Evolutionary conservation across 2,797 vertebrate species (phyloP).

Genomic region (Acrossocheilus wenchowensis): DNA sequence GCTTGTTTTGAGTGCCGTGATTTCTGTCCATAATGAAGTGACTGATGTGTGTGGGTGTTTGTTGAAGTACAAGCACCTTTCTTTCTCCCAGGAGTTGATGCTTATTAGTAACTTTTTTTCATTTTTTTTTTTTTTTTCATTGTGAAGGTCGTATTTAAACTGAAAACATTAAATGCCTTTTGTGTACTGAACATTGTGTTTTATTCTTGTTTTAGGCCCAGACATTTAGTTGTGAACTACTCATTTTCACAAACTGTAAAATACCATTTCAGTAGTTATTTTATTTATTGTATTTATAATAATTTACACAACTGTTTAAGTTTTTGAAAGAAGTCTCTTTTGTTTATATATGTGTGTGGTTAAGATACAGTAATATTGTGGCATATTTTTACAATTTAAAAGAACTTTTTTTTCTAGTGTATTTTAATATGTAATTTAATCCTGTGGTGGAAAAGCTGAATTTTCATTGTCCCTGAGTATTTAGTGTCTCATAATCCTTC

Average conservation of each 20-base stretch:
- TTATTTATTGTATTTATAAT: not conserved
- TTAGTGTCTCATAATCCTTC: not conserved
- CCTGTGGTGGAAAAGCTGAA: no score
- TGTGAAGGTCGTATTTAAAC: not conserved
- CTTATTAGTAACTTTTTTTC: not conserved
- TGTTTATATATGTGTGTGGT: not conserved
- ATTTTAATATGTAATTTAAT: no score
- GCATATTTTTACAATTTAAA: no score
- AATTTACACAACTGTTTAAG: not conserved
- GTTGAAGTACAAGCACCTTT: not conserved
- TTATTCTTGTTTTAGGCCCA: not conserved
- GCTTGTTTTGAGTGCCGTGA: constrained; percentile 33
- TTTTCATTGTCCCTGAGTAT: not conserved
- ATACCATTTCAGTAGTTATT: not conserved
- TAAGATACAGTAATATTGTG: not conserved
- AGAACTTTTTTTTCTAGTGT: no score
- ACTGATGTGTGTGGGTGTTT: constrained; percentile 20
- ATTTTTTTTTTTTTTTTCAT: not conserved
- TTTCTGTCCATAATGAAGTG: constrained; percentile 12
- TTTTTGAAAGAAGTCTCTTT: no score
- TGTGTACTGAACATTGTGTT: not conserved
- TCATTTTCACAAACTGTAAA: not conserved
- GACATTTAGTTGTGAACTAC: no score
- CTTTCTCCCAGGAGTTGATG: not conserved
- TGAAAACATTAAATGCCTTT: not conserved